A percentile compares a stretch with the other conserved stretches of the same genome.
phyloP scores from a whole-genome alignment of 2,113 vertebrate genomes.

The Peromyscus maniculatus region DNA sequence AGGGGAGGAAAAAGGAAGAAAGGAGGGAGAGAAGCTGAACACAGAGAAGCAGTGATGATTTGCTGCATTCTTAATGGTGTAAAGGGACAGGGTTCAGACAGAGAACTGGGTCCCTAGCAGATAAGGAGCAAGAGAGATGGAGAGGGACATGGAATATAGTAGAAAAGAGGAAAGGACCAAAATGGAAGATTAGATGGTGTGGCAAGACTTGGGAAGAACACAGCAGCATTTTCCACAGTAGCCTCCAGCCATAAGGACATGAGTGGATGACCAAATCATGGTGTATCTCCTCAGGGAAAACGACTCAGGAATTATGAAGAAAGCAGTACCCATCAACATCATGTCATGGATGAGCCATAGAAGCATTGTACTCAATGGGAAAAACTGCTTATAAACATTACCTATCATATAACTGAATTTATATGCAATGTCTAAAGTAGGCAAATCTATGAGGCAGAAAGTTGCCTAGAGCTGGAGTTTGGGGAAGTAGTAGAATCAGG shows the following conservation, averaged over 20 bases:
- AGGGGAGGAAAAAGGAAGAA: too few species aligned
- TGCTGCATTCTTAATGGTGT: neutral
- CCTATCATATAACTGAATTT: neutral
- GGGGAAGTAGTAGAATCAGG: neutral
- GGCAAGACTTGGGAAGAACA: neutral
- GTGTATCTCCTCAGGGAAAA: accelerated
- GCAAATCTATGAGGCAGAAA: neutral
- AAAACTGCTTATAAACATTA: neutral
- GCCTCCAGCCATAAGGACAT: too few species aligned
- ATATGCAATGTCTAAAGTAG: neutral
- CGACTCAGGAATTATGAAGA: neutral
- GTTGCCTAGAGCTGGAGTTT: neutral
- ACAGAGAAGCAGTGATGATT: accelerated
- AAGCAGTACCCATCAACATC: neutral
- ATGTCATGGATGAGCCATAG: neutral
- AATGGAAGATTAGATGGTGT: neutral
- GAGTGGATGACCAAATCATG: neutral
- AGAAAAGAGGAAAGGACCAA: neutral
- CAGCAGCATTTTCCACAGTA: neutral
- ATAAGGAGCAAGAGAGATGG: neutral
- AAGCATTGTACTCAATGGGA: neutral
- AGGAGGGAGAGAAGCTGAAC: too few species aligned
- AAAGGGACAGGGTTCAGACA: neutral
- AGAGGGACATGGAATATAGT: accelerated
- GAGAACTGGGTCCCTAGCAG: neutral